phyloP scores from a whole-genome alignment of 1,140 invertebrate genomes.

The Sinella curviseta region DNA sequence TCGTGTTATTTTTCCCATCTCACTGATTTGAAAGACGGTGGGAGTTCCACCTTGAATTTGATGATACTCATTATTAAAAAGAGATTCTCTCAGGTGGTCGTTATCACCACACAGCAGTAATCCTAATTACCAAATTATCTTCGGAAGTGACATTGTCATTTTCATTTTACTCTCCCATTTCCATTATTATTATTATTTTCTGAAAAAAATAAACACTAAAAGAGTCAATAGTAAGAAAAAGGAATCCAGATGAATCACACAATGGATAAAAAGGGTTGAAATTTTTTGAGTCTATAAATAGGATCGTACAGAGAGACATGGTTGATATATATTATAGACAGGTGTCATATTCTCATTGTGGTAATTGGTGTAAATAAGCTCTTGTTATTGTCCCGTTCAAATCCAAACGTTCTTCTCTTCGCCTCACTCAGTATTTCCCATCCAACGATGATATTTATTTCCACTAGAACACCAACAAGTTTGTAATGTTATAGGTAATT shows the following conservation, averaged over 20 bases:
- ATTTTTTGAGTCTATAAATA: constrained; percentile 1
- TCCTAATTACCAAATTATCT: constrained; percentile 26
- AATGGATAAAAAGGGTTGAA: neutral
- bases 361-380: neutral
- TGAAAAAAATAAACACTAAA: neutral
- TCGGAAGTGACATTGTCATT: constrained; percentile 23
- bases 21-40: constrained; percentile 8
- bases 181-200: neutral
- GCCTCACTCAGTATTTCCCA: neutral
- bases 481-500: too few relatives aligned
- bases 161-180: neutral
- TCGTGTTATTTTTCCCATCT: constrained; percentile 18
- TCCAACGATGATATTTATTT: neutral
- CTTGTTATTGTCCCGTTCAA: neutral
- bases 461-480: neutral
- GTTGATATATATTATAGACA: too few relatives aligned
- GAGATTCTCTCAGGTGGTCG: neutral
- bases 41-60: constrained; percentile 22
- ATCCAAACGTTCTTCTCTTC: neutral
- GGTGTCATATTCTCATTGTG: constrained; percentile 3
- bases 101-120: neutral
- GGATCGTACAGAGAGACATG: too few relatives aligned
- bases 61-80: neutral
- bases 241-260: neutral
- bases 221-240: neutral